phyloP scores from a whole-genome alignment of 2,113 vertebrate genomes.

The Bambusicola thoracicus region DNA sequence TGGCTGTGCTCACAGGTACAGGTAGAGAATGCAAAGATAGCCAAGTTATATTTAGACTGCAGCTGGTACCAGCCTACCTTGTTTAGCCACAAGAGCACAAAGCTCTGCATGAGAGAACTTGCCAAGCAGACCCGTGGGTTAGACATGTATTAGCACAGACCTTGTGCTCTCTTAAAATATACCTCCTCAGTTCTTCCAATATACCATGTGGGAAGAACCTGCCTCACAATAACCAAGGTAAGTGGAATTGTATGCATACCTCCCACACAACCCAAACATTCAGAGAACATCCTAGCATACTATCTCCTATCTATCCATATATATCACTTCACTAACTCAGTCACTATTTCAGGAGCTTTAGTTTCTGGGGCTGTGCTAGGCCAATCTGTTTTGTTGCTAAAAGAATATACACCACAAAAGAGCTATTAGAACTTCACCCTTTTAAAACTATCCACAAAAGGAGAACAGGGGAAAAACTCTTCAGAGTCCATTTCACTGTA shows the following conservation, averaged over 20 bases:
- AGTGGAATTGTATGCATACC: slow-evolving; percentile 23
- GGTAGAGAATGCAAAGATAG: neutral
- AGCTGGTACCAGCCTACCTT: neutral
- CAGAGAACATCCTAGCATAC: neutral
- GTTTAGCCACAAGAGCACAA: neutral
- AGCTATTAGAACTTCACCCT: neutral
- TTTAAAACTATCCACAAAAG: neutral
- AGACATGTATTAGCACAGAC: neutral
- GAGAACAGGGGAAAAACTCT: neutral
- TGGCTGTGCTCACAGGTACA: neutral
- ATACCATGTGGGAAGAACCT: neutral
- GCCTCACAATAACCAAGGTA: neutral
- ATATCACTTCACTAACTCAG: neutral
- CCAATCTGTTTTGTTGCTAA: neutral
- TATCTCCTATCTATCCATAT: neutral
- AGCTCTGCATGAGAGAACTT: neutral
- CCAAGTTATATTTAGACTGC: neutral
- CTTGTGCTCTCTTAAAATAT: neutral
- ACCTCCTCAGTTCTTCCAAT: neutral
- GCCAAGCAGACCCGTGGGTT: neutral
- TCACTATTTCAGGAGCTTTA: neutral
- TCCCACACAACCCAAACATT: neutral
- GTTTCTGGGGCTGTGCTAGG: neutral
- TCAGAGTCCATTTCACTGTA: neutral
- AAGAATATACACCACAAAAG: neutral